Percentiles rank a stretch among this genome's conserved stretches.
These are phyloP conservation scores for Hypomecis atomaria DNA, from an alignment of 2,888 invertebrate species.

Conservation along the genomic window DNA sequence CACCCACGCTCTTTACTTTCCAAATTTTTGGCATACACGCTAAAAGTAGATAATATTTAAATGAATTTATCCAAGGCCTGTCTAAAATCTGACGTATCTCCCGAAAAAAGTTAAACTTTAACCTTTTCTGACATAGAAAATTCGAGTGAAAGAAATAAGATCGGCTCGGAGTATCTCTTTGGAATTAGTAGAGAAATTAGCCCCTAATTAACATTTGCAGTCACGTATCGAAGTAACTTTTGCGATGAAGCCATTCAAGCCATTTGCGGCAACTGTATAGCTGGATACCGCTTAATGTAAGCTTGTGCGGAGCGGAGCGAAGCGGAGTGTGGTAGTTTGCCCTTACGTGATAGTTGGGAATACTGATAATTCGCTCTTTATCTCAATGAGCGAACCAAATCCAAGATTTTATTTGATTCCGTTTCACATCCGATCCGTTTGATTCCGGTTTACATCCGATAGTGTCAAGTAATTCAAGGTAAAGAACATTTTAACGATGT, in stretches of 20 bases:
- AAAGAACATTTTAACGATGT: too few relatives aligned
- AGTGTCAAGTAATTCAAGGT: too few relatives aligned
- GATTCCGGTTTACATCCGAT: too few relatives aligned
- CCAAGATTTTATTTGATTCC: too few relatives aligned
- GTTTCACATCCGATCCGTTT: too few relatives aligned
- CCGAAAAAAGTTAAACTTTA: constrained; percentile 16
- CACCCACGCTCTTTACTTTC: neutral
- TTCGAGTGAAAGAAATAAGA: constrained; percentile 5
- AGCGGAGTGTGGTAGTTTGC: neutral
- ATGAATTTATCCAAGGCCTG: neutral
- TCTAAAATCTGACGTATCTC: neutral
- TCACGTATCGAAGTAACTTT: constrained; percentile 65
- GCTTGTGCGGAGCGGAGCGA: too few relatives aligned
- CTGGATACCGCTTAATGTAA: constrained; percentile 20
- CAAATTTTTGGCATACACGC: neutral
- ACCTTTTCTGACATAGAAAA: constrained; percentile 8
- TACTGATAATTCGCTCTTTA: constrained; percentile 24
- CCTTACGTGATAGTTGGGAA: constrained; percentile 37
- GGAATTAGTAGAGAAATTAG: constrained; percentile 35
- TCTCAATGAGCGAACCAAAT: too few relatives aligned
- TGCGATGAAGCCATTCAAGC: constrained; percentile 73
- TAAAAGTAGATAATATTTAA: neutral
- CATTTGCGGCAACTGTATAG: constrained; percentile 55
- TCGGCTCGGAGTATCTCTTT: constrained; percentile 14
- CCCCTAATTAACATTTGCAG: constrained; percentile 59